Evolutionary conservation across 2,113 vertebrate species (phyloP).

Genomic region (Baryphthengus martii): DNA sequence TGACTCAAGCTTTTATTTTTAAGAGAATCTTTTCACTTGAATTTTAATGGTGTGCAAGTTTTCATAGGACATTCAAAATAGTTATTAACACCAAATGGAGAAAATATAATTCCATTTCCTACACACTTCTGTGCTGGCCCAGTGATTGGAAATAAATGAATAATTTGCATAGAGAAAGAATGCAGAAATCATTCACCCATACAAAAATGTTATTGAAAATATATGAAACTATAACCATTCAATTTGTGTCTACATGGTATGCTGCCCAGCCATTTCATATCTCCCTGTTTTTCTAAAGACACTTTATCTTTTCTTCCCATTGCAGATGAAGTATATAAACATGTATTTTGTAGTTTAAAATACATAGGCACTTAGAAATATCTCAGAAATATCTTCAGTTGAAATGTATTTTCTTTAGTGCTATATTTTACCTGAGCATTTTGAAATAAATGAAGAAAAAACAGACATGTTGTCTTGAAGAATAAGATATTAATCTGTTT

Average conservation of each 20-base stretch:
- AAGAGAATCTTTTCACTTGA: neutral
- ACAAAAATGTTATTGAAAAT: constrained; percentile 36
- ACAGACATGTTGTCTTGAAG: neutral
- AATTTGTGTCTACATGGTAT: constrained; percentile 13
- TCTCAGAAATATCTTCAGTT: neutral
- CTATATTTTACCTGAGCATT: neutral
- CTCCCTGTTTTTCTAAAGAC: neutral
- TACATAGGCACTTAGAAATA: neutral
- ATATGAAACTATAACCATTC: constrained; percentile 23
- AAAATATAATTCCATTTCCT: neutral
- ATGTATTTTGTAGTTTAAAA: neutral
- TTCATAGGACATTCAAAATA: neutral
- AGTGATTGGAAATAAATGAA: constrained; percentile 34
- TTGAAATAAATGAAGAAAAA: neutral
- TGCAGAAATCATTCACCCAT: constrained; percentile 1
- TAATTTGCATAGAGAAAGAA: constrained; percentile 44
- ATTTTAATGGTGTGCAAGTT: neutral
- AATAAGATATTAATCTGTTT: neutral
- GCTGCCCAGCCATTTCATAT: neutral
- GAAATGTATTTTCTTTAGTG: neutral
- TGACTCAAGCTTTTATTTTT: neutral
- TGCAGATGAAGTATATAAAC: neutral
- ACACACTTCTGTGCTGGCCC: neutral
- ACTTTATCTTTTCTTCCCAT: neutral
- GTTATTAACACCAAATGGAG: neutral